Percentiles rank a stretch among this genome's conserved stretches.
Conservation (phyloP, 2,888 invertebrate species). For the Altica lythri region DNA sequence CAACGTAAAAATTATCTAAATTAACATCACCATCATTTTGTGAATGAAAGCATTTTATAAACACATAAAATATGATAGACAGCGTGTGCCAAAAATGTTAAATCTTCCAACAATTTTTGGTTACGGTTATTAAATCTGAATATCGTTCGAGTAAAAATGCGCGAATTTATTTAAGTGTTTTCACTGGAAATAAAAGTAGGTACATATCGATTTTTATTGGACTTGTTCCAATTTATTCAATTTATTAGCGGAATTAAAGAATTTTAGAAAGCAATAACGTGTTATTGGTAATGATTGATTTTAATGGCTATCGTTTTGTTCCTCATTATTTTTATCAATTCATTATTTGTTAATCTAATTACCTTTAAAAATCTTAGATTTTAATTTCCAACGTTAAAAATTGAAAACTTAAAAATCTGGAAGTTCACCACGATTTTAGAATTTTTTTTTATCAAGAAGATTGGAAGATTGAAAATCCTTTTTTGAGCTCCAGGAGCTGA, state of each 20-base stretch:
- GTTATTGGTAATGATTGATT: slow-evolving; percentile 13
- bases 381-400: too few species aligned
- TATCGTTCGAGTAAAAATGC: slow-evolving; percentile 8
- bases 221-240: slow-evolving; percentile 19
- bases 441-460: too few species aligned
- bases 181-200: not conserved
- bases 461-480: too few species aligned
- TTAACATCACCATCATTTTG: too few species aligned
- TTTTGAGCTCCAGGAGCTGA: too few species aligned
- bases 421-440: too few species aligned
- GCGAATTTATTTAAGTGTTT: slow-evolving; percentile 17
- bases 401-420: too few species aligned
- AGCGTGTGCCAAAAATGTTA: slow-evolving; percentile 9
- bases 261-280: slow-evolving; percentile 7
- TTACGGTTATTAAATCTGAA: slow-evolving; percentile 12
- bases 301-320: slow-evolving; percentile 9
- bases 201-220: slow-evolving; percentile 24
- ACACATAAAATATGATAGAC: slow-evolving; percentile 5
- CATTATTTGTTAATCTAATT: too few species aligned
- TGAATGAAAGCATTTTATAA: slow-evolving; percentile 1
- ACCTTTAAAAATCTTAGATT: too few species aligned
- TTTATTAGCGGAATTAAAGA: slow-evolving; percentile 18
- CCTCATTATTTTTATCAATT: slow-evolving; percentile 10
- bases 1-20: too few species aligned
- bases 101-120: slow-evolving; percentile 12